Evolutionary conservation across 2,888 invertebrate species (phyloP), one percentile per base, ranked within the genome.

Genomic region (Drosophila aldrichi): DNA sequence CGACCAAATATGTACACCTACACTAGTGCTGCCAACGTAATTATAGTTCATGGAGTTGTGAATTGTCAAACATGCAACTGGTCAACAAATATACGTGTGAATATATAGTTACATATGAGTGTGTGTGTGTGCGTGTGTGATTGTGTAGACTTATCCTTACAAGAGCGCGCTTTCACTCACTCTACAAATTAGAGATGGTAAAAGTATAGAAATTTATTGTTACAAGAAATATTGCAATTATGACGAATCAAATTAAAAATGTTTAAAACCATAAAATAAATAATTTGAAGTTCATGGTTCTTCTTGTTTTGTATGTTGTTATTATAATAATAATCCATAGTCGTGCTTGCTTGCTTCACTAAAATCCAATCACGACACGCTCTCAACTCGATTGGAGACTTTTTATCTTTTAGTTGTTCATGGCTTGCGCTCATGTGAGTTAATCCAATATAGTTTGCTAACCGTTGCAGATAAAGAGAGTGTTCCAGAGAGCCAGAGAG

Each of bases 401-500:
- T 65, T 25, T 32, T 48, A 74, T 74, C 77, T 70, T 64, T 77
- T 38, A 43, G 22, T 46, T 58, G 41, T 34, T 52, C 65, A 65
- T 51, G 59, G 68, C 72, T 75, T 58, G 69, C 75, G 57, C 52
- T 22, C 22, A 66, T 76, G 62, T 70, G 60, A 72, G 74, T 71
- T 86, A 86, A 86, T 79, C 84, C 83, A 83, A 84, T 82, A 77
- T 74, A 81, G 76, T 79, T 76, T 78, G 76, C 74, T 71, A 84
- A 73, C 80, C 63, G 74, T 77, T 84, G 73, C 79, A 84, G 77
- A 48, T 38, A 48, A 36, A 58, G 58, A 74, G 79, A 81, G 74
- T 58, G 67, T 38, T 7, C 51, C 57, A 62, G 68, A 65, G 70
- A 75, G 72, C 67, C 64, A 49, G 54, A 68, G 69, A 70, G 81